Percentiles rank a stretch among this genome's conserved stretches.
phyloP scores from a whole-genome alignment of 2,888 invertebrate genomes.

The Zhengitettix transpicula region DNA sequence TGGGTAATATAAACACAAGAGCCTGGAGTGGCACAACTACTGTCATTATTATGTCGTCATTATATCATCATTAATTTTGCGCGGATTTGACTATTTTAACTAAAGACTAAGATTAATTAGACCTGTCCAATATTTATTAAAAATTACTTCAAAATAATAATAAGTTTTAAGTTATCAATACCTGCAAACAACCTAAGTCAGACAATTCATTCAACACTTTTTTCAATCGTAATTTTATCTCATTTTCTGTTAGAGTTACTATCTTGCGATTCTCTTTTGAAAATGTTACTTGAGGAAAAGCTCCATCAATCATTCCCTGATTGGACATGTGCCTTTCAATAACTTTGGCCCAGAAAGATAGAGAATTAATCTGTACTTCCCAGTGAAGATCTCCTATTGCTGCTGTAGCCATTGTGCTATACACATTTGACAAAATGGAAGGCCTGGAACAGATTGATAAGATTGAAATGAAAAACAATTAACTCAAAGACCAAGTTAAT shows the following conservation, averaged over 20 bases:
- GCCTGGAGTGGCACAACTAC: too few relatives aligned
- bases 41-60: too few relatives aligned
- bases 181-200: conserved; percentile 49
- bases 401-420: conserved; percentile 45
- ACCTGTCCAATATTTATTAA: too few relatives aligned
- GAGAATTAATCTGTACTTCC: conserved; percentile 59
- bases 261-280: conserved; percentile 64
- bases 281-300: conserved; percentile 62
- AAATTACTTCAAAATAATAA: too few relatives aligned
- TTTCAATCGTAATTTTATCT: conserved; percentile 44
- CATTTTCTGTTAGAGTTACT: conserved; percentile 47
- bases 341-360: conserved; percentile 55
- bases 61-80: too few relatives aligned
- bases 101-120: too few relatives aligned
- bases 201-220: conserved; percentile 52
- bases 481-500: background rate
- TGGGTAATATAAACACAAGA: too few relatives aligned
- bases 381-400: conserved; percentile 59
- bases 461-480: background rate
- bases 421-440: conserved; percentile 34
- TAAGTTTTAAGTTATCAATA: conserved; percentile 13
- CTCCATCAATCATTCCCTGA: conserved; percentile 72
- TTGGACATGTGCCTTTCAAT: conserved; percentile 45
- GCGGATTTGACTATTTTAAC: too few relatives aligned
- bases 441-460: conserved; percentile 16